Evolutionary conservation across 2,113 vertebrate species (phyloP), one percentile per base, ranked within the genome.

Genomic region (Zosterops borbonicus): DNA sequence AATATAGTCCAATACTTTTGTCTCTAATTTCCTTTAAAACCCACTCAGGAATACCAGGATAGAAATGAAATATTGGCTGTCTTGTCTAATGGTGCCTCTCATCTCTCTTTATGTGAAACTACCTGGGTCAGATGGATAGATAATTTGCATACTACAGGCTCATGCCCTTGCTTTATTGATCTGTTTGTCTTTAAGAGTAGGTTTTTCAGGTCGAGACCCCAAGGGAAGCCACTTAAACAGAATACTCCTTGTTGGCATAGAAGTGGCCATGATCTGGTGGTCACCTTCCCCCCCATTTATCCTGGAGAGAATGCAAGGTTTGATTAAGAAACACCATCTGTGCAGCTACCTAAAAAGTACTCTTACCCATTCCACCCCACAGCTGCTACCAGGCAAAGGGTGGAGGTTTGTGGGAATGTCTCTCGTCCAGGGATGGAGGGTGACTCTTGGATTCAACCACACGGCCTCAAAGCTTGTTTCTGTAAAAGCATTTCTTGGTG

Each of bases 101-200:
- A 65, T 47, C 62, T 68, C 87, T 91, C 77, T 87, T 92, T 65
- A 87, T 85, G 62, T 83, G 60, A 83, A 92, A 84, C 73, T 87
- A 42, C n/a, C 87, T 79, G 63, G 59, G 81, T 94, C 49, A 95
- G 85, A 69, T 20, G 33, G 49, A 91, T 59, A 89, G 70, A 85
- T 64, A 85, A 90, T 87, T 85, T 87, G 65, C 78, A 37, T 44
- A 52, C 44, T 76, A 39, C 47, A 2, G 12, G 52, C 69, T 89
- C 87, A 69, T 53, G 41, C 23, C 74, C 63, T 91, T 79, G 77
- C 47, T 89, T 91, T 94, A 91, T 87, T 84, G 76, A 82, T 89
- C 87, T 76, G 37, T 75, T 71, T 92, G 82, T 65, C 65, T 82
- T 97, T 91, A 91, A 89, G 44, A 49, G 35, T 12, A 87, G 49